phyloP scores from a whole-genome alignment of 2,797 vertebrate genomes.

The Loriculus beryllinus region DNA sequence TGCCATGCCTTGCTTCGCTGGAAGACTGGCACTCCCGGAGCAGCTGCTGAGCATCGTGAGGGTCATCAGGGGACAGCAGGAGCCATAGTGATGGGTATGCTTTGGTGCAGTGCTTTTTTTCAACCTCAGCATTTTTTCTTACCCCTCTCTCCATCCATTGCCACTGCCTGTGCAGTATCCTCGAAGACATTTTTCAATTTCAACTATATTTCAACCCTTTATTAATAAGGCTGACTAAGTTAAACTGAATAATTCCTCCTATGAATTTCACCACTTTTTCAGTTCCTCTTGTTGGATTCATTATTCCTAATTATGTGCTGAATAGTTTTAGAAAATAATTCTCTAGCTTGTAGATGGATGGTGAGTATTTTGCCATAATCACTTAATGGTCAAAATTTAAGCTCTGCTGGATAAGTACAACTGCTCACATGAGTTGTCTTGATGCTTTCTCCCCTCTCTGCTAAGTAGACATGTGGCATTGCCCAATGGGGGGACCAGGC shows the following conservation, averaged over 20 bases:
- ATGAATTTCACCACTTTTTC: not conserved
- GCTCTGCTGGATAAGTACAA: not conserved
- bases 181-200: not conserved
- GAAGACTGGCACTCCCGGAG: not conserved
- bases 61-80: not conserved
- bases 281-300: not conserved
- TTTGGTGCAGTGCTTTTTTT: not conserved
- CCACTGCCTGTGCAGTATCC: not conserved
- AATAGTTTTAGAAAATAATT: not conserved
- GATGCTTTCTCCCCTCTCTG: accelerated
- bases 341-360: not conserved
- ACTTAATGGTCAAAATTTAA: not conserved
- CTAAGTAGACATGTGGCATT: not conserved
- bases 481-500: not conserved
- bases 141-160: not conserved
- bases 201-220: not conserved
- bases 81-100: not conserved
- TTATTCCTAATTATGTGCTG: not conserved
- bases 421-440: not conserved
- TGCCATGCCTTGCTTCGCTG: not conserved
- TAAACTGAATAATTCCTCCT: not conserved
- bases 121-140: not conserved
- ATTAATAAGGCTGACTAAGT: not conserved
- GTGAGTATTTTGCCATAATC: not conserved
- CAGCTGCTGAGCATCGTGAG: not conserved